Evolutionary conservation across 1,140 invertebrate genomes (phyloP), one percentile per base, ranked within the genome.

Genomic region (Tetraneura akinire): DNA sequence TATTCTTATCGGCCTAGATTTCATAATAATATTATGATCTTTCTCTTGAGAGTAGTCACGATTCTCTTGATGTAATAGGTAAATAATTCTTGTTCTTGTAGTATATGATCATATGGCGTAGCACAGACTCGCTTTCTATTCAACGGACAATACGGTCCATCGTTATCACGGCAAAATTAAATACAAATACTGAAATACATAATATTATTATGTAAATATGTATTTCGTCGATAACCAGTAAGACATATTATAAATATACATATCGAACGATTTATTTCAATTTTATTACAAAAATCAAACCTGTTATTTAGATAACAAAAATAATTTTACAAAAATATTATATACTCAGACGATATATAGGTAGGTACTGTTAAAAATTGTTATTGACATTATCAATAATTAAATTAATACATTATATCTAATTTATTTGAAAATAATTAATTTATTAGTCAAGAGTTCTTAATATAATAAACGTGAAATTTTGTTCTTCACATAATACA

Each of bases 31-130:
- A 62, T 62, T 78, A 26, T 6, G 10, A 78, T 78, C n/a, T 47
- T 60, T 62, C 14, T 78, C 21, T 71, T 23, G 68, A n/a, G 26
- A 51, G 45, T 71, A 78, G 74, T 78, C 74, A 78, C 74, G 74
- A 78, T 60, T 78, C 21, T n/a, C 5, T 57, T 62, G 55, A 78
- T 78, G 53, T 78, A 60, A 78, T 78, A 60, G 60, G 73, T 78
- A 62, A 78, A 78, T 32, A 18, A 62, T 62, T 57, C 57, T 78
- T 78, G 74, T 78, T 78, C 74, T 37, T 37, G 32, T 37, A 37
- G 32, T 8, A 37, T 3, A 8, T 37, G 8, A 8, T 3, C 8
- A n/a, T n/a, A 76, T 78, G 47, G 55, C 45, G 62, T 23, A 11
- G 14, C 45, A 71, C 32, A n/a, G 55, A 49, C 68, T 60, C 23